Base-by-base conservation (phyloP, 2,797 vertebrate genomes). In the Lepilemur septentrionalis region DNA sequence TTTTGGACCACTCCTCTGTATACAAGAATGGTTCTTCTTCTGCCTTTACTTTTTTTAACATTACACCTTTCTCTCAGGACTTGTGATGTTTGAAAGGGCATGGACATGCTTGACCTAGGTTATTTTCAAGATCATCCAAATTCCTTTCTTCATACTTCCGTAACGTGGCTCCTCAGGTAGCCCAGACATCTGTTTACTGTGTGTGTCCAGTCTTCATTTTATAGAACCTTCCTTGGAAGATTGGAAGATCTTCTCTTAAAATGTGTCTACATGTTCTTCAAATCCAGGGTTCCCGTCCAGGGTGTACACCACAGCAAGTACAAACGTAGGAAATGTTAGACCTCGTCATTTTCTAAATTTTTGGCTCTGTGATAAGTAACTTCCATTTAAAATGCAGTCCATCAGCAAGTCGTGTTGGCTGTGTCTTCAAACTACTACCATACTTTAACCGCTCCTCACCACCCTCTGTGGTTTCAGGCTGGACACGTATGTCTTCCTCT, bases 201-300 rank as follows among this genome's bases (percentile, higher is more conserved):
- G 30, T 78, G 8, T 41, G 67, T 43, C 61, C 18, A 67, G 0
- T 52, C n/a, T 89, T 83, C 25, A 23, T 84, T 87, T 92, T 41
- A 14, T 48, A 86, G 12, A 70, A 12, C 61, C 28, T 93, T 70
- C 30, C 38, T 88, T 86, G 70, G n/a, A 83, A 59, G 12, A 92
- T 14, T 50, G 10, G 2, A 59, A 80, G n/a, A 46, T n/a, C 15
- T 91, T n/a, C 15, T 89, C 28, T 81, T 94, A 76, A 61, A 94
- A 94, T 72, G 1, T 57, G 38, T 48, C 25, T 72, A 67, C 9
- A 57, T 20, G 7, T 8, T n/a, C 10, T 38, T 79, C 23, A 43
- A 48, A 32, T 59, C 46, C 48, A 90, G 50, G 50, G 3, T 48
- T 78, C 28, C 23, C n/a, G 14, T 18, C 18, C 32, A 63, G 5